Evolutionary conservation across 2,888 invertebrate genomes (phyloP), one percentile per base, ranked within the genome.

Genomic region (Chrysina gloriosa): DNA sequence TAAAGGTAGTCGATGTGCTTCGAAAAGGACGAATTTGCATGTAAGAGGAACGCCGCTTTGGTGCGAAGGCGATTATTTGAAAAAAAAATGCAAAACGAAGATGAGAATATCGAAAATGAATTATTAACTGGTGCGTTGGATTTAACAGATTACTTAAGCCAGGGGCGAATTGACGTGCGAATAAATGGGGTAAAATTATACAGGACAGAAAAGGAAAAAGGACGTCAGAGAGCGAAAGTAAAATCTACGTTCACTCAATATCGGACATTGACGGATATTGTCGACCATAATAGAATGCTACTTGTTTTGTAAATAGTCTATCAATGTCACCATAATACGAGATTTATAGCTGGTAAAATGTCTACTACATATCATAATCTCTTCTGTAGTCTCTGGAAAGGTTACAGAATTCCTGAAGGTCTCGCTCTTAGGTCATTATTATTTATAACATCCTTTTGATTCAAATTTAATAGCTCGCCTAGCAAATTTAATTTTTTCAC

Each of bases 131-230:
- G 42, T 61, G 42, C 25, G 21, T 19, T 42, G 25, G 25, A 61
- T 27, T 61, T 61, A 61, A 61, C 42, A 42, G 58, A 42, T 61
- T 61, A 27, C 27, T 61, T 61, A 42, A 42, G 36, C 58, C 21
- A n/a, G 16, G 27, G 42, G 42, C 42, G 16, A 19, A 5, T 31
- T 16, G 19, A 31, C 29, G 29, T 31, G 31, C 31, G 52, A 52
- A 52, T 31, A 45, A 45, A 21, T 7, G 11, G 19, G 6, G 25
- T 27, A 27, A 50, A 25, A 16, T 23, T 25, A 27, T 4, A 25
- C 31, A 29, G 7, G 7, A n/a, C 25, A 11, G 23, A 27, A 50
- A 50, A 25, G 11, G 11, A 25, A 25, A 27, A 25, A 50, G n/a
- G 9, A 2, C 11, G 48, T 3, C 3, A 6, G 48, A 31, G 3